A percentile compares a stretch with the other conserved stretches of the same genome.
Conservation (phyloP, 2,113 vertebrate genomes). For the Rissa tridactyla region DNA sequence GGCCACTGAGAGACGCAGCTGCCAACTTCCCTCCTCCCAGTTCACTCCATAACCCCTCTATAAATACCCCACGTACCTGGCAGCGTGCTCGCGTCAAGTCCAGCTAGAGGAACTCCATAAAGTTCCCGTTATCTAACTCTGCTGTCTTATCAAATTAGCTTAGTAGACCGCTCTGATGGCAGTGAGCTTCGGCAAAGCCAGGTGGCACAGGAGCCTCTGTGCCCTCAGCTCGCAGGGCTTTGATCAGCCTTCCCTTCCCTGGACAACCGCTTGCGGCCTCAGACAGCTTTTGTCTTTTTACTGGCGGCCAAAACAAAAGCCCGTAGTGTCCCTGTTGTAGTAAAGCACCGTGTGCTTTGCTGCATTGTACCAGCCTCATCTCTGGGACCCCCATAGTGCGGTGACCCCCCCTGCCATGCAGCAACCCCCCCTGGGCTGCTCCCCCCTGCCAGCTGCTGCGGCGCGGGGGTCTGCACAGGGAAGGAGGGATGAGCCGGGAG, state of each 20-base stretch:
- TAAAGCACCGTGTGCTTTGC: neutral
- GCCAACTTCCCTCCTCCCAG: neutral
- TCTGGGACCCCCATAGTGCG: neutral
- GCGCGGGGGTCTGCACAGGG: neutral
- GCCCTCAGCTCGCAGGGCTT: neutral
- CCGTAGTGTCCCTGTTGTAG: neutral
- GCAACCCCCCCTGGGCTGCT: neutral
- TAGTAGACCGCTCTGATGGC: neutral
- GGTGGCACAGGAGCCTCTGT: neutral
- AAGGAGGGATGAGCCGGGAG: neutral
- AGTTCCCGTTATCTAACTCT: neutral
- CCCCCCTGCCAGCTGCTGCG: neutral
- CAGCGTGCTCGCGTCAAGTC: neutral
- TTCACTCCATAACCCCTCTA: neutral
- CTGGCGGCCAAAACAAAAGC: neutral
- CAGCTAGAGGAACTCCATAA: neutral
- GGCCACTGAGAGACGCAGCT: neutral
- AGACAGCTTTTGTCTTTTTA: neutral
- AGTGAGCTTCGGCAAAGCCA: neutral
- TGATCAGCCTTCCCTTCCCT: neutral
- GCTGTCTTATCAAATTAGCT: neutral
- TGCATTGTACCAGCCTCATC: neutral
- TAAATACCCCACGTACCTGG: fast-evolving
- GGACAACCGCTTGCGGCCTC: neutral
- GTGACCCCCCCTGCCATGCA: neutral